A percentile compares a stretch with the other conserved stretches of the same genome.
phyloP scores from a whole-genome alignment of 1,140 invertebrate genomes.

The Drosophila arawakana region DNA sequence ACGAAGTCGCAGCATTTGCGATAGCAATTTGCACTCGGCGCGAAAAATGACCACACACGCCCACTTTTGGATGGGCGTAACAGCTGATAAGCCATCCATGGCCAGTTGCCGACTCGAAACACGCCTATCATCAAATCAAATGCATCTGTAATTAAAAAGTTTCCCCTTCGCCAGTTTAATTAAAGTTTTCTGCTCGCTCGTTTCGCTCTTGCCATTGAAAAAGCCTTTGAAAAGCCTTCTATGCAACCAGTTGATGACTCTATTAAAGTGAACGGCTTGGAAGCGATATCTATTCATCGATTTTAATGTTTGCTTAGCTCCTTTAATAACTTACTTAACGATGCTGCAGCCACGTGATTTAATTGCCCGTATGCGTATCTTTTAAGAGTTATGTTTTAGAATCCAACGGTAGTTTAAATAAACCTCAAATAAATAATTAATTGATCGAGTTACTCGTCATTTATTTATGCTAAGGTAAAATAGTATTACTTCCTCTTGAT shows the following conservation, averaged over 20 bases:
- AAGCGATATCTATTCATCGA: constrained; percentile 30
- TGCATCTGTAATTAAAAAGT: constrained; percentile 60
- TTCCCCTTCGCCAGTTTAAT: constrained; percentile 64
- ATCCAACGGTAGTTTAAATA: too few relatives aligned
- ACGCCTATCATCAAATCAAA: constrained; percentile 58
- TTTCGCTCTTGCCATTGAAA: constrained; percentile 1
- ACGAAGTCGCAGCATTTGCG: neutral
- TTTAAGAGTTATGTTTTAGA: neutral
- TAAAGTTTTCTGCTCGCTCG: constrained; percentile 57
- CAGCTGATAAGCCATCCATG: constrained; percentile 58
- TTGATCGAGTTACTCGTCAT: too few relatives aligned
- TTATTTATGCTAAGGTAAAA: too few relatives aligned
- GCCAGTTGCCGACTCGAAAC: constrained; percentile 25
- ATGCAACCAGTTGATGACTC: constrained; percentile 33
- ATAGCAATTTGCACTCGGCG: constrained; percentile 72
- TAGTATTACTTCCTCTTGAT: neutral
- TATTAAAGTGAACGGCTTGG: constrained; percentile 19
- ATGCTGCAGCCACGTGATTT: neutral
- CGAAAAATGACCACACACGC: constrained; percentile 76
- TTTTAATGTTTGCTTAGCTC: constrained; percentile 46
- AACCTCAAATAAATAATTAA: too few relatives aligned
- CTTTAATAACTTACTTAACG: constrained; percentile 37
- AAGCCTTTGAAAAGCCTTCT: constrained; percentile 5
- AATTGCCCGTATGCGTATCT: neutral
- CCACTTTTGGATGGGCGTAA: constrained; percentile 53